Evolutionary conservation across 2,797 vertebrate genomes (phyloP).

Genomic region (Siniperca undulata): DNA sequence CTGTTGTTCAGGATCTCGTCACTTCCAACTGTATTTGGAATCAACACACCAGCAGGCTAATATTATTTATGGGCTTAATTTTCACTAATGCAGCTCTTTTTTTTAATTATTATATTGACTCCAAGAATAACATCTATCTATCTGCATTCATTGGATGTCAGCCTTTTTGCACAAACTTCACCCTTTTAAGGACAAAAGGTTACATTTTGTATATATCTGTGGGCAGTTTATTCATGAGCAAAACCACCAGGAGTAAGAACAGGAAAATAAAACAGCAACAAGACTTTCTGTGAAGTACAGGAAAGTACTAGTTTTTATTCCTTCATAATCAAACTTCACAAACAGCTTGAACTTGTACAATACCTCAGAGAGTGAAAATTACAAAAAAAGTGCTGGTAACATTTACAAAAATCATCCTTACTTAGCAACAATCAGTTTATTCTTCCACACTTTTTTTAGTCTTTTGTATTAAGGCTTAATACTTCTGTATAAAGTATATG

Average conservation of each 20-base stretch:
- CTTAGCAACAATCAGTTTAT: conserved; percentile 99
- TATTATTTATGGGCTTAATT: conserved; percentile 55
- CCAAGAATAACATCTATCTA: conserved; percentile 4
- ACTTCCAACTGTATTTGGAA: conserved; percentile 59
- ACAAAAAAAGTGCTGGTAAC: conserved; percentile 99
- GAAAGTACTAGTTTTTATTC: conserved; percentile 97
- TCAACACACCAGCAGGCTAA: conserved; percentile 44
- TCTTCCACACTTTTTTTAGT: conserved; percentile 99
- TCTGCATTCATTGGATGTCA: neutral
- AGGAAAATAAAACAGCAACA: conserved; percentile 67
- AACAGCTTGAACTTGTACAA: conserved; percentile 99
- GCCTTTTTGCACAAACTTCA: neutral
- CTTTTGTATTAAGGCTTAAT: conserved; percentile 99
- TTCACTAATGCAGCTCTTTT: conserved; percentile 30
- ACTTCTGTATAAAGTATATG: conserved; percentile 99
- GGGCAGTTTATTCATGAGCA: conserved; percentile 8
- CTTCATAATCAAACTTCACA: conserved; percentile 99
- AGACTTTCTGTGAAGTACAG: conserved; percentile 89
- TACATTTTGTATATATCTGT: neutral
- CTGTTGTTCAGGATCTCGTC: conserved; percentile 43
- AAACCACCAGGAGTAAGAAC: neutral
- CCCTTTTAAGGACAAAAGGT: conserved; percentile 6
- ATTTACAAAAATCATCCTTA: conserved; percentile 99
- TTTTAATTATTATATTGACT: conserved; percentile 27
- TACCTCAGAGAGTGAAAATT: conserved; percentile 99